phyloP scores from a whole-genome alignment of 2,888 invertebrate species.

The Tupiocoris notatus region DNA sequence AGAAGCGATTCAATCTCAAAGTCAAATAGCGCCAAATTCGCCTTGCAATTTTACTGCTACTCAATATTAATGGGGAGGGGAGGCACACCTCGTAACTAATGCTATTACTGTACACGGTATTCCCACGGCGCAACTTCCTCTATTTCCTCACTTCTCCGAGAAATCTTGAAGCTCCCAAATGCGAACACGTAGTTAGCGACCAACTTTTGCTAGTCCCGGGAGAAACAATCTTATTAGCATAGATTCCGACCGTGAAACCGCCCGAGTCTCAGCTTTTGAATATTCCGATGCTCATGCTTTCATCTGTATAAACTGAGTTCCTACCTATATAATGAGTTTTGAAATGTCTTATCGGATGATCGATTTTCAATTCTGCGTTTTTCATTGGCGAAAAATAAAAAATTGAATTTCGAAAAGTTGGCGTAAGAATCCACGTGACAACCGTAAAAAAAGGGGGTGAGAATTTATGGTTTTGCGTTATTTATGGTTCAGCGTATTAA shows the following conservation, averaged over 20 bases:
- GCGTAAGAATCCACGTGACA: too few relatives aligned
- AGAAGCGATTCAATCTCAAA: too few relatives aligned
- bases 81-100: not conserved
- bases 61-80: not conserved
- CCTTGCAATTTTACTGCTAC: too few relatives aligned
- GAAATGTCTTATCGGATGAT: not conserved
- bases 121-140: not conserved
- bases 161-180: not conserved
- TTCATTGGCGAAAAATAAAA: too few relatives aligned
- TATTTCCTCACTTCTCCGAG: not conserved
- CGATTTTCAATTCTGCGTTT: too few relatives aligned
- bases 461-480: too few relatives aligned
- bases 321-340: not conserved
- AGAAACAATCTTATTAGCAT: not conserved
- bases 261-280: not conserved
- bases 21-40: too few relatives aligned
- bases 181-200: not conserved
- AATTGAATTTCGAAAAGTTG: too few relatives aligned
- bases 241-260: not conserved
- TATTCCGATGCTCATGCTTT: not conserved
- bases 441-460: too few relatives aligned
- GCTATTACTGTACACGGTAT: not conserved
- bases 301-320: not conserved
- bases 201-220: not conserved
- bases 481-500: too few relatives aligned